Conservation (phyloP, 2,797 vertebrate species). For the Sebastes iracundus region DNA sequence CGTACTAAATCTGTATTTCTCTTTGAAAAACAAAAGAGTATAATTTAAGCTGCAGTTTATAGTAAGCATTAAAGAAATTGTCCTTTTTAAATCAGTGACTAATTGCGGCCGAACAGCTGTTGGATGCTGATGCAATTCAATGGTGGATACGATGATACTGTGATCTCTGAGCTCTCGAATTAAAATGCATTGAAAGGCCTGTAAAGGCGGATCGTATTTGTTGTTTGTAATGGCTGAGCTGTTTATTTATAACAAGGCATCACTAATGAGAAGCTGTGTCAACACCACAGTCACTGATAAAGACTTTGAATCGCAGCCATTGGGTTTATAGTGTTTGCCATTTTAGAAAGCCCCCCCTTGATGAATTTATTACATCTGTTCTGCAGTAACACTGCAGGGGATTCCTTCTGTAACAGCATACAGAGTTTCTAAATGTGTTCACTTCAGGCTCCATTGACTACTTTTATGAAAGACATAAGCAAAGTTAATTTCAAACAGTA, state of each 20-base stretch:
- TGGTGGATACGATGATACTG: background rate
- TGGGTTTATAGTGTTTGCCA: slow-evolving; percentile 28
- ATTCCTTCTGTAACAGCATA: slow-evolving; percentile 11
- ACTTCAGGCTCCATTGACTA: background rate
- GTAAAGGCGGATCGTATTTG: slow-evolving; percentile 7
- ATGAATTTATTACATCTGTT: slow-evolving; percentile 26
- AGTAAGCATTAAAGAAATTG: background rate
- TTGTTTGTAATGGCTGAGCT: slow-evolving; percentile 21
- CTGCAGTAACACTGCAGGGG: slow-evolving; percentile 18
- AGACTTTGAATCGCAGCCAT: slow-evolving; percentile 36
- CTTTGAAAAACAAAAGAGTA: background rate
- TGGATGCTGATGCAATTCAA: slow-evolving; percentile 19
- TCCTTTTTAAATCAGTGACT: slow-evolving; percentile 7
- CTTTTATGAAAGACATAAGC: slow-evolving; percentile 1
- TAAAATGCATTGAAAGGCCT: slow-evolving; percentile 39
- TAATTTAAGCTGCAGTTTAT: background rate
- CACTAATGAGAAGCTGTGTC: slow-evolving; percentile 50
- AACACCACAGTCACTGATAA: slow-evolving; percentile 34
- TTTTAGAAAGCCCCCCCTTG: slow-evolving; percentile 10
- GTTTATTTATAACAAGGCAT: slow-evolving; percentile 47
- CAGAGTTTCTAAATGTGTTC: slow-evolving; percentile 14
- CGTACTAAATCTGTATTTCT: background rate
- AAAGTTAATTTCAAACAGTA: background rate
- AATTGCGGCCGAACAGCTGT: slow-evolving; percentile 7
- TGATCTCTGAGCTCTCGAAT: slow-evolving; percentile 26